Conservation (phyloP, 2,888 invertebrate genomes). For the Eristalis tenax region DNA sequence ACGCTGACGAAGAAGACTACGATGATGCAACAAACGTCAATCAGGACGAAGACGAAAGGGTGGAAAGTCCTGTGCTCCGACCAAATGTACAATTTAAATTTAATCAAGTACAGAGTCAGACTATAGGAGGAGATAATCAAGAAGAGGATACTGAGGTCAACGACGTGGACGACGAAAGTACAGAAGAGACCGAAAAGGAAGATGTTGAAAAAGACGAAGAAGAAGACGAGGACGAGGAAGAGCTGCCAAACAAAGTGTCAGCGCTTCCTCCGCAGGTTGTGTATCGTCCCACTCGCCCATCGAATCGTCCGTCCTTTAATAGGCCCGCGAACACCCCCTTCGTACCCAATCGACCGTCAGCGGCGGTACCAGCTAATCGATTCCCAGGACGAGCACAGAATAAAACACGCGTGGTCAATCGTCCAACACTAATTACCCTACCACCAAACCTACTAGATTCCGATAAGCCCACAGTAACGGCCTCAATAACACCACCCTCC, state of each 20-base stretch:
- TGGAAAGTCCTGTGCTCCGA: constrained; percentile 8
- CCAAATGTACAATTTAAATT: constrained; percentile 12
- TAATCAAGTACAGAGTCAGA: background rate
- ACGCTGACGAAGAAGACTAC: constrained; percentile 66
- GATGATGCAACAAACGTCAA: constrained; percentile 67
- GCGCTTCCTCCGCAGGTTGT: constrained; percentile 71
- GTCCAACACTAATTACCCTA: constrained; percentile 77
- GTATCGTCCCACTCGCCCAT: constrained; percentile 69
- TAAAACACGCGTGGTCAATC: constrained; percentile 77
- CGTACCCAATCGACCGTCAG: constrained; percentile 22
- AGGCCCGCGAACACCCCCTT: constrained; percentile 41
- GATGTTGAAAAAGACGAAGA: constrained; percentile 69
- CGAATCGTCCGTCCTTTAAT: constrained; percentile 52
- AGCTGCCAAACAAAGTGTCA: constrained; percentile 41
- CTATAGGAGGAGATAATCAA: constrained; percentile 30
- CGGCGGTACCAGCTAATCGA: constrained; percentile 67
- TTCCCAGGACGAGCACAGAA: constrained; percentile 73
- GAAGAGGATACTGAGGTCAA: constrained; percentile 61
- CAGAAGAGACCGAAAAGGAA: constrained; percentile 60
- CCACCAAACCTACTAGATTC: constrained; percentile 78
- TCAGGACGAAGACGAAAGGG: constrained; percentile 43
- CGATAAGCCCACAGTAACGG: constrained; percentile 75
- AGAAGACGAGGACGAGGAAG: background rate
- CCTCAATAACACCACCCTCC: constrained; percentile 77
- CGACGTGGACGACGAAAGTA: constrained; percentile 63